Conservation (phyloP, 64 coral and sea anemone species). For the Platygyra sinensis region DNA sequence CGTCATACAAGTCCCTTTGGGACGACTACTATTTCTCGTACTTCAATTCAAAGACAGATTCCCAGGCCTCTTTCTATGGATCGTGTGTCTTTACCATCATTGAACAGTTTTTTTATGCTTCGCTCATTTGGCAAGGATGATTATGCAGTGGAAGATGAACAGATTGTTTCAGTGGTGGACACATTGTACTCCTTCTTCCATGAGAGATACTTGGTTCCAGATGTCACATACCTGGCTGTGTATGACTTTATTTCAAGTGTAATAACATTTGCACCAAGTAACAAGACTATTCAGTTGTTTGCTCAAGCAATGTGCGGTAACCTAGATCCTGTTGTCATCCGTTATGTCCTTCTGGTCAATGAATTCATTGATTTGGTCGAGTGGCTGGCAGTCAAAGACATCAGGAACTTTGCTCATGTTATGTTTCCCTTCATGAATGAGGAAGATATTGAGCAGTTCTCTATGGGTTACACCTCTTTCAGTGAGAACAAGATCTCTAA, state of each 20-base stretch:
- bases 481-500: conserved; percentile 97
- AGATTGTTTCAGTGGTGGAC: conserved; percentile 74
- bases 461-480: conserved; percentile 95
- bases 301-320: conserved; percentile 91
- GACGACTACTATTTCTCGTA: conserved; percentile 80
- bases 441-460: conserved; percentile 98
- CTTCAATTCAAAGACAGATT: conserved; percentile 35
- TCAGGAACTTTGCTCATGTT: conserved; percentile 76
- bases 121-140: conserved; percentile 87
- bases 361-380: conserved; percentile 83
- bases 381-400: conserved; percentile 78
- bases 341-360: conserved; percentile 85
- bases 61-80: conserved; percentile 74
- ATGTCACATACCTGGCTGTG: conserved; percentile 71
- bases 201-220: conserved; percentile 73
- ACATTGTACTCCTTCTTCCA: conserved; percentile 84
- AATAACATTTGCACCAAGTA: conserved; percentile 62
- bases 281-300: conserved; percentile 86
- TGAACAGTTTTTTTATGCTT: conserved; percentile 77
- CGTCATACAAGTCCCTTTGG: conserved; percentile 86
- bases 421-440: conserved; percentile 97
- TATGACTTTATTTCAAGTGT: conserved; percentile 90
- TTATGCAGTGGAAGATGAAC: conserved; percentile 80
- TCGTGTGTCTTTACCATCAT: conserved; percentile 89
- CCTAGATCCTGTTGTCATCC: conserved; percentile 82